These are phyloP conservation scores for Dryadula phaetusa DNA, from an alignment of 2,888 invertebrate species.

Conservation along the genomic window DNA sequence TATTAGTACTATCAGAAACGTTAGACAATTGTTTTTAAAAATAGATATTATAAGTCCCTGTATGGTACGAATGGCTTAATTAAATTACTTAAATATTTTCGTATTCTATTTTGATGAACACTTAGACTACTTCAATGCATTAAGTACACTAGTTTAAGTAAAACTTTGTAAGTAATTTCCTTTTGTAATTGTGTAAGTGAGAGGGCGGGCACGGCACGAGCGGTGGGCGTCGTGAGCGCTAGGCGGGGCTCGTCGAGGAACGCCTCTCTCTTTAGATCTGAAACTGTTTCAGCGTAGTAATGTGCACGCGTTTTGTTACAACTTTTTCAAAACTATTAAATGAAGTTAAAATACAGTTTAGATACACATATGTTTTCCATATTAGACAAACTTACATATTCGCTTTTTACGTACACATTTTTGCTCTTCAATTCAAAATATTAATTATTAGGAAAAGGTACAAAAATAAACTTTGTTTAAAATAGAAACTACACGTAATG, in stretches of 20 bases:
- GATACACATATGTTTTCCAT: too few species aligned
- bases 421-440: not conserved
- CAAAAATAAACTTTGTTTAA: not conserved
- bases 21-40: too few species aligned
- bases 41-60: too few species aligned
- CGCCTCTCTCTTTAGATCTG: constrained; percentile 3
- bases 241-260: constrained; percentile 22
- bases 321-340: too few species aligned
- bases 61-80: too few species aligned
- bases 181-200: not conserved
- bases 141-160: not conserved
- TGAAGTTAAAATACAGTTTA: too few species aligned
- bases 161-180: not conserved
- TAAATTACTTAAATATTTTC: too few species aligned
- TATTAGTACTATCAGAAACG: too few species aligned
- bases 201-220: constrained; percentile 12
- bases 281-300: constrained; percentile 4
- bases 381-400: too few species aligned
- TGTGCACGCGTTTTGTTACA: not conserved
- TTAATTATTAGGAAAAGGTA: not conserved
- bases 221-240: constrained; percentile 12
- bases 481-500: not conserved
- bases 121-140: not conserved
- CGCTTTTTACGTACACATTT: not conserved
- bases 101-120: too few species aligned